A percentile compares a stretch with the other conserved stretches of the same genome.
Evolutionary conservation across 2,113 vertebrate species (phyloP).

Genomic region (Centropus bengalensis): DNA sequence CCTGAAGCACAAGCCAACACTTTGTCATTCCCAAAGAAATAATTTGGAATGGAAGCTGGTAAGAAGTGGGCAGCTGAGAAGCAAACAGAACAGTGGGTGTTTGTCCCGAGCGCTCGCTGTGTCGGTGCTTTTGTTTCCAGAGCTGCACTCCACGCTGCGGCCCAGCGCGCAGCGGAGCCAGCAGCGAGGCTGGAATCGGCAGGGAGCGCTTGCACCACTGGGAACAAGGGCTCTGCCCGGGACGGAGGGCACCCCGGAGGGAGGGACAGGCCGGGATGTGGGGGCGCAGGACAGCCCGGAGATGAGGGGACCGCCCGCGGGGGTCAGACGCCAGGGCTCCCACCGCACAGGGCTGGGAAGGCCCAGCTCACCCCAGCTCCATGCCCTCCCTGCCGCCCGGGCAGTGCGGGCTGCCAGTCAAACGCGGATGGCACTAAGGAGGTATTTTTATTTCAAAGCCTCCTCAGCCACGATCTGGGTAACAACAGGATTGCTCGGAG

Average conservation of each 20-base stretch:
- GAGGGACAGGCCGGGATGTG: too few species aligned
- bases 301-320: background rate
- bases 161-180: background rate
- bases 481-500: constrained; percentile 41
- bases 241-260: too few species aligned
- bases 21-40: background rate
- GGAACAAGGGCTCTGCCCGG: too few species aligned
- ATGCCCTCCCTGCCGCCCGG: constrained; percentile 16
- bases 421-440: constrained; percentile 15
- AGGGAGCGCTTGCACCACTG: background rate
- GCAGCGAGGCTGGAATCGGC: background rate
- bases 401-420: constrained; percentile 38
- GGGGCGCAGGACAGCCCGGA: constrained; percentile 40
- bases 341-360: background rate
- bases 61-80: background rate
- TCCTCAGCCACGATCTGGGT: background rate
- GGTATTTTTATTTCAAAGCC: constrained; percentile 45
- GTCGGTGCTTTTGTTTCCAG: background rate
- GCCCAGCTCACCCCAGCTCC: background rate
- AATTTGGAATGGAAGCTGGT: background rate
- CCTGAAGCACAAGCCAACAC: background rate
- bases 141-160: background rate
- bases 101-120: background rate
- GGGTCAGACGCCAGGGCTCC: constrained; percentile 12
- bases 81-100: background rate